Percentiles rank a stretch among this genome's conserved stretches.
These are phyloP conservation scores for Virgularia gustaviana DNA, from an alignment of 92 coral and sea anemone genomes.

Conservation along the genomic window DNA sequence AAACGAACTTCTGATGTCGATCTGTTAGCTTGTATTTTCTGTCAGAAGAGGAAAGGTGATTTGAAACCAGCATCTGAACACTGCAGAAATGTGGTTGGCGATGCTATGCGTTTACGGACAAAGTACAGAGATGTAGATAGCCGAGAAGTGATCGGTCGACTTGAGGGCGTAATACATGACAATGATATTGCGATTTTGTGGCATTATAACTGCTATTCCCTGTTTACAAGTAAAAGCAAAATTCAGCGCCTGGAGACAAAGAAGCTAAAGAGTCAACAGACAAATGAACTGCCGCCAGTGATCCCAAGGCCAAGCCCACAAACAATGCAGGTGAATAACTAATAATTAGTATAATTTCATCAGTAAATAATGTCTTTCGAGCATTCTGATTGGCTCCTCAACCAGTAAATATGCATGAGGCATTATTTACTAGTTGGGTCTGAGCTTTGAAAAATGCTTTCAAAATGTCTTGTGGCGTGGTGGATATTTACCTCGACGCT, in stretches of 20 bases:
- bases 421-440: too few species aligned
- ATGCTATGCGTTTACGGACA: conserved; percentile 26
- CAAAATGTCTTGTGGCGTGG: too few species aligned
- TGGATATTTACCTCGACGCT: too few species aligned
- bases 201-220: conserved; percentile 48
- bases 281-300: background rate
- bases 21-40: conserved; percentile 23
- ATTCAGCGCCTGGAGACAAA: conserved; percentile 34
- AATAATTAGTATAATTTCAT: conserved; percentile 18
- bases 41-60: conserved; percentile 38
- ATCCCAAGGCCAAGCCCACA: background rate
- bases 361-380: too few species aligned
- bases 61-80: conserved; percentile 34
- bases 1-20: conserved; percentile 41
- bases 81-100: conserved; percentile 39
- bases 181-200: conserved; percentile 33
- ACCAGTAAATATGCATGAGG: too few species aligned
- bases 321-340: conserved; percentile 21
- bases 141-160: conserved; percentile 43
- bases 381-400: too few species aligned
- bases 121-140: conserved; percentile 29
- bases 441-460: too few species aligned
- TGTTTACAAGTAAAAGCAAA: conserved; percentile 47
- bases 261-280: conserved; percentile 3
- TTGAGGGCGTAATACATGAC: conserved; percentile 26